Evolutionary conservation across 2,797 vertebrate genomes (phyloP).

Genomic region (Galaxias olidus): DNA sequence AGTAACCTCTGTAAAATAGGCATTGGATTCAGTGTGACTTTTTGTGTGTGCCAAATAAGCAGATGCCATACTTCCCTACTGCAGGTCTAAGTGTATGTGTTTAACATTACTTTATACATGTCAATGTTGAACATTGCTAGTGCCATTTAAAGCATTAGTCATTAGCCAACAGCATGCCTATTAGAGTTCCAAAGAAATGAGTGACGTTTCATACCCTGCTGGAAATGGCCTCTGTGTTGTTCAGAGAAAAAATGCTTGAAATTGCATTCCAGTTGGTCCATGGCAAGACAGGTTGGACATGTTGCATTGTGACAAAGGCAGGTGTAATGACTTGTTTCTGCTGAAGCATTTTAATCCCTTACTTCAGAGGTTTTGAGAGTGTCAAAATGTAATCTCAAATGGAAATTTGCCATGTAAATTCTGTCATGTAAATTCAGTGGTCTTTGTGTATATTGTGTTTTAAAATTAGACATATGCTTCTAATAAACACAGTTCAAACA

Average conservation of each 20-base stretch:
- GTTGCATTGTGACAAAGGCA: slow-evolving; percentile 73
- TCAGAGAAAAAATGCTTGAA: slow-evolving; percentile 84
- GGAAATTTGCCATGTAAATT: too few species aligned
- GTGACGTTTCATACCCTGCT: slow-evolving; percentile 79
- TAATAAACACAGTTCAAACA: too few species aligned
- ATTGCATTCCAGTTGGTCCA: slow-evolving; percentile 85
- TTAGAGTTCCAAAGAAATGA: slow-evolving; percentile 84
- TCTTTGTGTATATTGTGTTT: too few species aligned
- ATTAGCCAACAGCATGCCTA: slow-evolving; percentile 90
- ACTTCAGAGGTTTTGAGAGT: slow-evolving; percentile 53
- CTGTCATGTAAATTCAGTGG: too few species aligned
- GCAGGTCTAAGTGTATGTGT: slow-evolving; percentile 64
- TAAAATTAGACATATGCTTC: too few species aligned
- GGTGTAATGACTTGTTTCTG: slow-evolving; percentile 82
- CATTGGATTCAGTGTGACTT: too few species aligned
- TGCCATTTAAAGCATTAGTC: slow-evolving; percentile 46
- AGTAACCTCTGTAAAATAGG: too few species aligned
- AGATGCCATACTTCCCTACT: too few species aligned
- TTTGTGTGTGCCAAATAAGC: too few species aligned
- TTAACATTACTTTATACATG: slow-evolving; percentile 81
- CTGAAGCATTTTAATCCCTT: slow-evolving; percentile 79
- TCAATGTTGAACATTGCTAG: slow-evolving; percentile 85
- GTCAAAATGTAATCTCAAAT: too few species aligned
- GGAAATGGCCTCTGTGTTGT: slow-evolving; percentile 80
- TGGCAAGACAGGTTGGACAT: slow-evolving; percentile 83